Conservation (phyloP, 1,140 invertebrate genomes). For the Megathymus violae region DNA sequence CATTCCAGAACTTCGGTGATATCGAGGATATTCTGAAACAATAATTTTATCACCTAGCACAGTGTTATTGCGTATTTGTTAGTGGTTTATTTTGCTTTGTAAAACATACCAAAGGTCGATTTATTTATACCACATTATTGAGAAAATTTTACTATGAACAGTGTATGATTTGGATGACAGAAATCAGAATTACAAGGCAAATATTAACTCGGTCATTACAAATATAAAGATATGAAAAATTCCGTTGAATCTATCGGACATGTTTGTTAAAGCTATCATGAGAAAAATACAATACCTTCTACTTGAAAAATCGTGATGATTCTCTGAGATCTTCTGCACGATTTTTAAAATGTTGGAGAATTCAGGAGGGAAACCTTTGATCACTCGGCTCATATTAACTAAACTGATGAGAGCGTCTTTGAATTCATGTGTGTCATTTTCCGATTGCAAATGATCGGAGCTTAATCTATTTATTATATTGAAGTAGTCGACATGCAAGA, state of each 20-base stretch:
- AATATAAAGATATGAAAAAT: too few species aligned
- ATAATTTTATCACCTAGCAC: too few species aligned
- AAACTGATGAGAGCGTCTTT: slow-evolving; percentile 49
- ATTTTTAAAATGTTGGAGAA: slow-evolving; percentile 54
- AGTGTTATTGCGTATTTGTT: too few species aligned
- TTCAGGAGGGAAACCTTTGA: slow-evolving; percentile 55
- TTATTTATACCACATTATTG: too few species aligned
- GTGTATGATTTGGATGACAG: too few species aligned
- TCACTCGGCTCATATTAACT: slow-evolving; percentile 47
- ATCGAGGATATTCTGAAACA: slow-evolving; percentile 66
- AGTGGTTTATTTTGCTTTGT: too few species aligned
- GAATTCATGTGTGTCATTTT: slow-evolving; percentile 33
- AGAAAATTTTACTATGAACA: too few species aligned
- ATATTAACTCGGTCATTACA: too few species aligned
- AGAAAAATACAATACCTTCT: slow-evolving; percentile 45
- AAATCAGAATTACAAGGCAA: too few species aligned
- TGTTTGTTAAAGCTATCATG: too few species aligned
- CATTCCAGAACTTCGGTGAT: slow-evolving; percentile 60
- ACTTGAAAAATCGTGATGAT: slow-evolving; percentile 33
- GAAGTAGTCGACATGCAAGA: slow-evolving; percentile 54
- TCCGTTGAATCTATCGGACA: too few species aligned
- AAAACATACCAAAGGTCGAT: too few species aligned
- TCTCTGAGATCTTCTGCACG: slow-evolving; percentile 43
- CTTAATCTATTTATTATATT: slow-evolving; percentile 42
- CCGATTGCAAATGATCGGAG: slow-evolving; percentile 15